Evolutionary conservation across 2,797 vertebrate genomes (phyloP), one percentile per base, ranked within the genome.

Genomic region (Tokudaia tokunoshimensis): DNA sequence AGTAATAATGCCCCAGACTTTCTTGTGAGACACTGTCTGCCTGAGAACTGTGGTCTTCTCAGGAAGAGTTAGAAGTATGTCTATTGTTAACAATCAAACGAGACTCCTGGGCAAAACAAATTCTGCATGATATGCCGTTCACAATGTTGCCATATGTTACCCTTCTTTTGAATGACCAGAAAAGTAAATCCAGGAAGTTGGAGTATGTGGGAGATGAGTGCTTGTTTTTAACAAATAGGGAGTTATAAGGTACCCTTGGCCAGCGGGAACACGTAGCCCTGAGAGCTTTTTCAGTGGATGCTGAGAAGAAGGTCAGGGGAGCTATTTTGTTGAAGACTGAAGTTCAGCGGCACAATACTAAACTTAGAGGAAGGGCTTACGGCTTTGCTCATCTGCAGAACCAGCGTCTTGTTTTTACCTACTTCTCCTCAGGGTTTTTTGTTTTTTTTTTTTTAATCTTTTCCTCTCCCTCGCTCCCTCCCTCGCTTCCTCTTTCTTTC

Each of bases 101-200:
- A 91, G 91, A 87, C 72, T 65, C 93, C 61, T 79, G 82, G 91
- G 52, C 86, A 96, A 37, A 91, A 89, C 0, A 0, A 78, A 41
- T 31, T 63, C 34, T 80, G 91, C 37, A 29, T 78, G 83, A 52
- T 87, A 52, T 19, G 65, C 67, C 92, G 89, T 29, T 86, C 63
- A 55, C 37, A 70, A 19, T 85, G 61, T 78, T 87, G 78, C 61
- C 81, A 92, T 88, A 59, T 14, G 75, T 63, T 85, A 65, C 76
- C 52, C 91, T 96, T 78, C 78, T 96, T 26, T 89, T 79, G 29
- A 95, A 94, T 15, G 95, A 76, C 94, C 93, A 83, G 83, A 63
- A 87, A 92, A 96, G 74, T 59, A 72, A 88, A 74, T 92, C 89
- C 76, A 93, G 67, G n/a, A 93, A 91, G 41, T 3, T 65, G 11